phyloP scores from a whole-genome alignment of 2,797 vertebrate genomes.

The Pogoniulus pusillus region DNA sequence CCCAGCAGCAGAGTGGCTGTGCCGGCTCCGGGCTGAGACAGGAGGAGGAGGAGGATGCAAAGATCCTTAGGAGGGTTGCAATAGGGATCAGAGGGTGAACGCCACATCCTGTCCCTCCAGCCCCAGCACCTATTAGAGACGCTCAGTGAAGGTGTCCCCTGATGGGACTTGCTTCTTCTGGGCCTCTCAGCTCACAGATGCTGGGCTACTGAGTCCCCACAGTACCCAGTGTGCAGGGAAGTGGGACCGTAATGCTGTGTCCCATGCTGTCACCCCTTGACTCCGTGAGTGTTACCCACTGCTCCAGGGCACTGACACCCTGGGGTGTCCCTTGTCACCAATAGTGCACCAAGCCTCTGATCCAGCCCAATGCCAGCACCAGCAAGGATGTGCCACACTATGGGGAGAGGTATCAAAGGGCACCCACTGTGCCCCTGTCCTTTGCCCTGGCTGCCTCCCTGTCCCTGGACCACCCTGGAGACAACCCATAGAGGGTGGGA shows the following conservation, averaged over 20 bases:
- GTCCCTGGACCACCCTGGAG: not conserved
- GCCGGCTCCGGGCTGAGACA: not conserved
- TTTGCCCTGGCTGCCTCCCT: not conserved
- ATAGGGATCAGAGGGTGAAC: not conserved
- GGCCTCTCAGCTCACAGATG: not conserved
- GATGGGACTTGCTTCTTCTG: not conserved
- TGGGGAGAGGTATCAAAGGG: not conserved
- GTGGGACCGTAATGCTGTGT: not conserved
- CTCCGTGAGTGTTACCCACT: not conserved
- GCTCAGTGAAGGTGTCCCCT: accelerated
- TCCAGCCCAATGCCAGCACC: not conserved
- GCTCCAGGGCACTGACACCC: not conserved
- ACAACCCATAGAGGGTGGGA: accelerated
- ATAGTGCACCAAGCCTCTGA: accelerated
- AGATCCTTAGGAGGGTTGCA: not conserved
- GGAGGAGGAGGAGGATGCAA: not conserved
- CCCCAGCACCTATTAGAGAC: not conserved
- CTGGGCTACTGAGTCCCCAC: no score
- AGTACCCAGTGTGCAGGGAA: no score
- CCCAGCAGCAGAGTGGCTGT: not conserved
- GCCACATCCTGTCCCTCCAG: not conserved
- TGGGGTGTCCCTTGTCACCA: not conserved
- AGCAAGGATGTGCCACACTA: not conserved
- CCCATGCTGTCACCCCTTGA: accelerated
- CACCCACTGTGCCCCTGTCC: not conserved